Conservation (phyloP, 1,140 invertebrate genomes). For the Portunus trituberculatus region DNA sequence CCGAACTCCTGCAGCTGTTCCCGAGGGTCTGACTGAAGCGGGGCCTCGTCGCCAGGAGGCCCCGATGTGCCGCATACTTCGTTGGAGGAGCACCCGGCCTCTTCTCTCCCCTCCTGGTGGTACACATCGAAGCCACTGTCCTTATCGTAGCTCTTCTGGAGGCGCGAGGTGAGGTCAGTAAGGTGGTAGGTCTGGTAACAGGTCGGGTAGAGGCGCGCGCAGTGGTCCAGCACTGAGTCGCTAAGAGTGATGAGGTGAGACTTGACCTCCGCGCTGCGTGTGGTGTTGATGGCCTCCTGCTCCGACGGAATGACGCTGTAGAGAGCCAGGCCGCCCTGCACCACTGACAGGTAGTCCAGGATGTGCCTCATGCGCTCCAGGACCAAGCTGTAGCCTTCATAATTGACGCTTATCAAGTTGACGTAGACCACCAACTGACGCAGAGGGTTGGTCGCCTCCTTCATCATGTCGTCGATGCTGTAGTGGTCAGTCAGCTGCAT, state of each 20-base stretch:
- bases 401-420: constrained; percentile 70
- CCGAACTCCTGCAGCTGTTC: constrained; percentile 65
- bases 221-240: constrained; percentile 73
- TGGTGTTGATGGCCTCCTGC: constrained; percentile 44
- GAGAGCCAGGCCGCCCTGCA: constrained; percentile 67
- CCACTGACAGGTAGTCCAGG: constrained; percentile 65
- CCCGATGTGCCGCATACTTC: constrained; percentile 56
- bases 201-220: constrained; percentile 70
- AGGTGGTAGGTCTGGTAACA: constrained; percentile 63
- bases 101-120: background rate
- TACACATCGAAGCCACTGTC: constrained; percentile 72
- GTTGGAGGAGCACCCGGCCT: constrained; percentile 56
- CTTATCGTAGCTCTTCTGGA: constrained; percentile 68
- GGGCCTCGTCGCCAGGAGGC: background rate
- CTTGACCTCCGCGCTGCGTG: constrained; percentile 53
- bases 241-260: constrained; percentile 64
- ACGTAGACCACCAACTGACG: constrained; percentile 72
- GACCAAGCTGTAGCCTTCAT: constrained; percentile 69
- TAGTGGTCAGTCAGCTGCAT: constrained; percentile 71
- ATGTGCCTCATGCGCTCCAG: constrained; percentile 67
- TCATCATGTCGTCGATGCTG: constrained; percentile 60
- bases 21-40: background rate
- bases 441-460: constrained; percentile 60
- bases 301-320: constrained; percentile 62
- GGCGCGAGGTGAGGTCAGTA: constrained; percentile 37